Evolutionary conservation across 2,113 vertebrate genomes (phyloP).

Genomic region (Eulemur rufifrons): DNA sequence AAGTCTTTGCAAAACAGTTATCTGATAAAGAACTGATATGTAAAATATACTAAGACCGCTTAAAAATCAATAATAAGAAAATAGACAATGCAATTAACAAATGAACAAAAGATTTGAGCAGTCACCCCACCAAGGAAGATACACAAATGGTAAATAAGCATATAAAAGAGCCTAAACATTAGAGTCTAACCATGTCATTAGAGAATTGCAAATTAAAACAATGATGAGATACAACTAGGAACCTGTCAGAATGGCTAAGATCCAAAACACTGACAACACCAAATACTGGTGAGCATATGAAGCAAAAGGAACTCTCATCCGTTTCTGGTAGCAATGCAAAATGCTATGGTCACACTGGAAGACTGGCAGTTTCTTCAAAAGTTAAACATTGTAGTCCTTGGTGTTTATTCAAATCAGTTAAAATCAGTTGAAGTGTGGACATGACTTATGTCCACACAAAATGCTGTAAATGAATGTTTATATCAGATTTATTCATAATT

Average conservation of each 20-base stretch:
- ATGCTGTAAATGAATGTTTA: not conserved
- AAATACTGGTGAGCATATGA: not conserved
- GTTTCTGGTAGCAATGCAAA: not conserved
- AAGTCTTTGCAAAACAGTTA: not conserved
- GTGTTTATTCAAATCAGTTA: not conserved
- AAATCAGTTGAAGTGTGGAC: not conserved
- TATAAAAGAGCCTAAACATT: not conserved
- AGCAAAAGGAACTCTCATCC: not conserved
- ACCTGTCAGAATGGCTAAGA: not conserved
- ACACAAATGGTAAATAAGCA: not conserved
- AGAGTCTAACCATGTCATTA: not conserved
- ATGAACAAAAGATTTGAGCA: not conserved
- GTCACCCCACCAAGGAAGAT: not conserved
- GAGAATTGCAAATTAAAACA: not conserved
- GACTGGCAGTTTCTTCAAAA: not conserved
- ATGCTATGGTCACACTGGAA: not conserved
- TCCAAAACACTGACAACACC: not conserved
- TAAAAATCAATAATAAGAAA: not conserved
- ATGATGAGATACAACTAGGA: not conserved
- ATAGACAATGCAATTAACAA: not conserved
- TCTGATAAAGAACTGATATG: not conserved
- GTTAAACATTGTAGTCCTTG: too few relatives aligned
- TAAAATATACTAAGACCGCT: not conserved
- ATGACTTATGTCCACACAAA: not conserved
- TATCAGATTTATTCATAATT: not conserved